A percentile compares a stretch with the other conserved stretches of the same genome.
These are phyloP conservation scores for Lethenteron camtschaticum DNA, from an alignment of 2,113 vertebrate species.

Conservation along the genomic window DNA sequence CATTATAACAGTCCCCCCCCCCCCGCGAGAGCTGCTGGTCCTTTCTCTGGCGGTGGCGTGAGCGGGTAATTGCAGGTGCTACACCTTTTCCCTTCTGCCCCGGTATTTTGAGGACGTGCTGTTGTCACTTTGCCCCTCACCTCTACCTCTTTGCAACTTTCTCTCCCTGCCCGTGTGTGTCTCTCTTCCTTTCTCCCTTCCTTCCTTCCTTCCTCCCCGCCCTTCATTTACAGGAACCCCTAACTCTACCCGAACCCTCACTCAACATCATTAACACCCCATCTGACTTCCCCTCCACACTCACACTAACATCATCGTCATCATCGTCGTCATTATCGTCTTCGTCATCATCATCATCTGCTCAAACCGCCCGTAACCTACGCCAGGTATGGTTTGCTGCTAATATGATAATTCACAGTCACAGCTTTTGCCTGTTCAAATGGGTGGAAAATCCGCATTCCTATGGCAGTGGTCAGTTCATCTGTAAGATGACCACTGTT, in stretches of 20 bases:
- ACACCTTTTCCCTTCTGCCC: conserved; percentile 7
- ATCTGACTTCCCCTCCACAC: background rate
- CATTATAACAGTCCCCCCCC: conserved; percentile 10
- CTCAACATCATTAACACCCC: conserved; percentile 9
- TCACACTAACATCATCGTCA: background rate
- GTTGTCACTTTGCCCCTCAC: background rate
- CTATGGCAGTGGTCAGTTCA: too few species aligned
- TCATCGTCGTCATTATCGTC: too few species aligned
- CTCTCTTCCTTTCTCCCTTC: conserved; percentile 9
- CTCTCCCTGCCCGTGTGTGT: conserved; percentile 8
- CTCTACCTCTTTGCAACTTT: background rate
- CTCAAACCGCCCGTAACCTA: too few species aligned
- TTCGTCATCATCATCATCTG: too few species aligned
- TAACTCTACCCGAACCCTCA: conserved; percentile 11
- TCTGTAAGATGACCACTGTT: too few species aligned
- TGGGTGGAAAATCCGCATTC: too few species aligned
- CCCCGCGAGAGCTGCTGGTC: conserved; percentile 20
- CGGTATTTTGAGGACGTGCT: conserved; percentile 7
- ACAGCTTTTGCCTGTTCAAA: too few species aligned
- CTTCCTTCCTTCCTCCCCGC: background rate
- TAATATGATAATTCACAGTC: too few species aligned
- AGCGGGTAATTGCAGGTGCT: background rate
- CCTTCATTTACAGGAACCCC: conserved; percentile 6
- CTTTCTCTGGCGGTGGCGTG: conserved; percentile 39
- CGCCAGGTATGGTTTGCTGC: too few species aligned